phyloP scores from a whole-genome alignment of 2,888 invertebrate species.

The Orthosia gracilis region DNA sequence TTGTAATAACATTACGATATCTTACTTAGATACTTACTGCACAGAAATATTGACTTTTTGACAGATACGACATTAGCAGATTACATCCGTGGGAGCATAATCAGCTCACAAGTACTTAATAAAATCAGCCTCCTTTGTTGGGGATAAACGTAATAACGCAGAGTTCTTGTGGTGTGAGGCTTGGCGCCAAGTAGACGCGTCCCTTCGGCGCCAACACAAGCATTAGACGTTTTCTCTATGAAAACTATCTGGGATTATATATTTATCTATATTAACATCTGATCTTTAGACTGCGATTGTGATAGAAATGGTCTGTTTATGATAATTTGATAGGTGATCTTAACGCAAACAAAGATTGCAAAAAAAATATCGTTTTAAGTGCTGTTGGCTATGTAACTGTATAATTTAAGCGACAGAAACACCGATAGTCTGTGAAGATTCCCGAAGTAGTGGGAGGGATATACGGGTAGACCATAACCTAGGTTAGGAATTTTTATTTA shows the following conservation, averaged over 20 bases:
- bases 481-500: too few species aligned
- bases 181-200: conserved; percentile 80
- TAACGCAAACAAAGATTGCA: background rate
- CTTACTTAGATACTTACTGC: too few species aligned
- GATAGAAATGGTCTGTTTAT: conserved; percentile 5
- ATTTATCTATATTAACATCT: conserved; percentile 27
- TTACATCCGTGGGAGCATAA: background rate
- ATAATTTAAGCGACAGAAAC: too few species aligned
- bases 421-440: too few species aligned
- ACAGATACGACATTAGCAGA: background rate
- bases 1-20: too few species aligned
- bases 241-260: conserved; percentile 56
- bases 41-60: background rate
- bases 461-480: too few species aligned
- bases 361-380: background rate
- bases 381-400: too few species aligned
- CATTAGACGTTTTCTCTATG: conserved; percentile 64
- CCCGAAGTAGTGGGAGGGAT: too few species aligned
- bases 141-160: conserved; percentile 57
- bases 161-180: conserved; percentile 36
- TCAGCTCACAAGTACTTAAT: conserved; percentile 22
- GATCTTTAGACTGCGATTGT: background rate
- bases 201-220: conserved; percentile 74
- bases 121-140: conserved; percentile 65
- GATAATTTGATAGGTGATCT: background rate